A percentile compares a stretch with the other conserved stretches of the same genome.
Evolutionary conservation across 2,888 invertebrate species (phyloP).

Genomic region (Eubasilissa splendida): DNA sequence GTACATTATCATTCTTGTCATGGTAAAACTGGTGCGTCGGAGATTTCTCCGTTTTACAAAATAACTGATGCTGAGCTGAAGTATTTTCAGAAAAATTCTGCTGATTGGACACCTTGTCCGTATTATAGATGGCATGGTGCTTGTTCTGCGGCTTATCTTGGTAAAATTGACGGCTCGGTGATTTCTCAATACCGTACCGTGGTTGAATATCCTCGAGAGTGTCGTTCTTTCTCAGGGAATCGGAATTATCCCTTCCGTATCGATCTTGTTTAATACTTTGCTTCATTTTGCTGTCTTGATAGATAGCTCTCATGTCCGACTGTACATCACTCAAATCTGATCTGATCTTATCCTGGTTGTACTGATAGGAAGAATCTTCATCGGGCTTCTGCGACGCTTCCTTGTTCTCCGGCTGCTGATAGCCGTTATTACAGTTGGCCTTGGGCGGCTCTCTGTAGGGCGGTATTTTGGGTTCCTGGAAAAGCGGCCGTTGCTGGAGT

Average conservation of each 20-base stretch:
- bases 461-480: constrained; percentile 40
- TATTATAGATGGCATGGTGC: constrained; percentile 40
- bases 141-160: constrained; percentile 28
- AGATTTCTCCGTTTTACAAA: constrained; percentile 34
- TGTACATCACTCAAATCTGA: not conserved
- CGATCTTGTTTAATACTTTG: not conserved
- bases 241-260: constrained; percentile 1
- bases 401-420: constrained; percentile 9
- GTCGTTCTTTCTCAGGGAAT: constrained; percentile 15
- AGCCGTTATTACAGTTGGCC: constrained; percentile 34
- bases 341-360: constrained; percentile 14
- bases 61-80: constrained; percentile 39
- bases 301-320: not conserved
- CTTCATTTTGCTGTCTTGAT: not conserved
- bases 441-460: constrained; percentile 43
- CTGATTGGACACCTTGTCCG: constrained; percentile 35
- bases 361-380: constrained; percentile 10
- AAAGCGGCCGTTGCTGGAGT: constrained; percentile 4
- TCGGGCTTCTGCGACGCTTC: constrained; percentile 7
- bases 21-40: constrained; percentile 50
- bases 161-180: constrained; percentile 49
- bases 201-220: constrained; percentile 24
- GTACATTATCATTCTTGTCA: constrained; percentile 51
- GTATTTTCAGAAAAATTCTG: constrained; percentile 9
- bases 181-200: constrained; percentile 48